Percentiles rank a stretch among this genome's conserved stretches.
phyloP scores from a whole-genome alignment of 1,140 invertebrate genomes.

The Diachasma alloeum region DNA sequence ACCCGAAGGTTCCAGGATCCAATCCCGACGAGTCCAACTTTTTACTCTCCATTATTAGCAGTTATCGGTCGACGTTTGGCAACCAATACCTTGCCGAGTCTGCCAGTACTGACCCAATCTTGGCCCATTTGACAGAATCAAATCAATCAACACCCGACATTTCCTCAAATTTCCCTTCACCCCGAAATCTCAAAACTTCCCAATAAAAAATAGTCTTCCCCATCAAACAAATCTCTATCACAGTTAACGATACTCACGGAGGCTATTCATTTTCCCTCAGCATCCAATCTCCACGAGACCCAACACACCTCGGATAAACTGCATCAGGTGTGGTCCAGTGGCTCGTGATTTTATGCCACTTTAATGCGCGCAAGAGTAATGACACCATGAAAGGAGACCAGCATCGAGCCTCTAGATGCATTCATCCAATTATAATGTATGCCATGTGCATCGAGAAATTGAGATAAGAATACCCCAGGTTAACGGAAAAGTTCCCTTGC shows the following conservation, averaged over 20 bases:
- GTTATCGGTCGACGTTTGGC: too few species aligned
- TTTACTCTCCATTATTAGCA: too few species aligned
- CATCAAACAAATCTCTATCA: background rate
- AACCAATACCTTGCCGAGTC: too few species aligned
- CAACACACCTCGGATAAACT: slow-evolving; percentile 17
- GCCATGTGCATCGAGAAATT: background rate
- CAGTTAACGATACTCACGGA: background rate
- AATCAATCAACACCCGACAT: too few species aligned
- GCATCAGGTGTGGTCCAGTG: slow-evolving; percentile 28
- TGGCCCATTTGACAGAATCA: too few species aligned
- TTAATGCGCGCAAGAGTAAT: slow-evolving; percentile 28
- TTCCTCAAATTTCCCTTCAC: too few species aligned
- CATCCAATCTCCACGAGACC: background rate
- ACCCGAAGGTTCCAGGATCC: too few species aligned
- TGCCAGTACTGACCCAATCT: too few species aligned
- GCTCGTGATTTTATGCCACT: slow-evolving; percentile 30
- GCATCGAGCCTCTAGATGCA: slow-evolving; percentile 18
- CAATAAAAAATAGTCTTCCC: too few species aligned
- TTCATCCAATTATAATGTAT: slow-evolving; percentile 25
- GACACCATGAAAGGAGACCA: slow-evolving; percentile 25
- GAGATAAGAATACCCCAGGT: slow-evolving; percentile 24
- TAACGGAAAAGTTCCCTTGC: background rate
- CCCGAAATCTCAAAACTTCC: too few species aligned
- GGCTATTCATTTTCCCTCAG: background rate
- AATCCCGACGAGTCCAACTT: too few species aligned